phyloP scores from a whole-genome alignment of 2,797 vertebrate species.

The Phylloscopus collybita region DNA sequence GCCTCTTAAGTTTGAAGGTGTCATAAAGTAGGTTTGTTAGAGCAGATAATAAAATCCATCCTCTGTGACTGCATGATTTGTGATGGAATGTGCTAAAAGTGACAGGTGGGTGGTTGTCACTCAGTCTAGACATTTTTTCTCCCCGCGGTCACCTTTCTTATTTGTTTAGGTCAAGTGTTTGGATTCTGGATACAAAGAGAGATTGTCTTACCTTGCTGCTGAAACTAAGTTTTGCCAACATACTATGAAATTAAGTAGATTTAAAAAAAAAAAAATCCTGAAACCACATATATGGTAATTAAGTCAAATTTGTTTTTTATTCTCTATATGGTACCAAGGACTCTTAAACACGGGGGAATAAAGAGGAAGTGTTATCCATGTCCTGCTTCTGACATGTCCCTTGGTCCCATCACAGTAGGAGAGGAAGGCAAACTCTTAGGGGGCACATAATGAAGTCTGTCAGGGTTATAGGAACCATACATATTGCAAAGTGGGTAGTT shows the following conservation, averaged over 20 bases:
- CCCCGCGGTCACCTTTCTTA: not conserved
- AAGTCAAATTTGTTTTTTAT: not conserved
- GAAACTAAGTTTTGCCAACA: not conserved
- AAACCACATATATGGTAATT: not conserved
- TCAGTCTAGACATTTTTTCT: not conserved
- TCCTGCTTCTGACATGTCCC: not conserved
- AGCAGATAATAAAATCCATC: not conserved
- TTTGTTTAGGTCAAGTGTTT: not conserved
- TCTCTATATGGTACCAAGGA: not conserved
- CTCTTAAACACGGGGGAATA: not conserved
- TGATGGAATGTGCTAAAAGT: not conserved
- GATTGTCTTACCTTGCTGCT: not conserved
- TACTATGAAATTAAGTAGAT: not conserved
- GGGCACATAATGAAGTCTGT: not conserved
- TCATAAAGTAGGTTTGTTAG: not conserved
- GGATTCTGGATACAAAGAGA: not conserved
- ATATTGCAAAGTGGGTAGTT: not conserved
- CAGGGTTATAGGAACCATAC: not conserved
- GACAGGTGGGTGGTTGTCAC: not conserved
- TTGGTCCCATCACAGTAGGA: fast-evolving
- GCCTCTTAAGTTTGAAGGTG: not conserved
- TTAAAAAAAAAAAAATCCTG: not conserved
- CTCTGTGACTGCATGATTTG: not conserved
- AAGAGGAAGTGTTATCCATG: not conserved
- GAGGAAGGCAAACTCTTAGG: not conserved